Conservation (phyloP, 2,888 invertebrate species). For the Petrolisthes cinctipes region DNA sequence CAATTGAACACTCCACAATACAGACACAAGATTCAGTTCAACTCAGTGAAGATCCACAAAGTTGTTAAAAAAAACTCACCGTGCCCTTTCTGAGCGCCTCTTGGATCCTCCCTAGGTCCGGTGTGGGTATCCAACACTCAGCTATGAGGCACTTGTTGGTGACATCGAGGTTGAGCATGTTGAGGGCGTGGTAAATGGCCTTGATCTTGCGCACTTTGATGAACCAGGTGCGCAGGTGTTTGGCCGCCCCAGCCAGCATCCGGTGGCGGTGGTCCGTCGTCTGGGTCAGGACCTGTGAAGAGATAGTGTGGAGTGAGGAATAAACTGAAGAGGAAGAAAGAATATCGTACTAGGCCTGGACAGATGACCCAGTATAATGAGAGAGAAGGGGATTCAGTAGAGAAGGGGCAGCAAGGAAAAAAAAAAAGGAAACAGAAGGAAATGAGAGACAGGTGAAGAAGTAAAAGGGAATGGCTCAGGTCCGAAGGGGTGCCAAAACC, state of each 20-base stretch:
- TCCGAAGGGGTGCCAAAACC: too few species aligned
- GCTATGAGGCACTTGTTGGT: conserved; percentile 90
- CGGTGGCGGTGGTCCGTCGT: conserved; percentile 89
- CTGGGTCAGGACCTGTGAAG: conserved; percentile 81
- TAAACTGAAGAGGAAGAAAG: too few species aligned
- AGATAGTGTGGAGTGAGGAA: too few species aligned
- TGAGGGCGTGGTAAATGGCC: conserved; percentile 93
- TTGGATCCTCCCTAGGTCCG: conserved; percentile 80
- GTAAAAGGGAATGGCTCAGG: too few species aligned
- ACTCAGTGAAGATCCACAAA: neutral
- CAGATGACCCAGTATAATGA: too few species aligned
- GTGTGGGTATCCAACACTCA: conserved; percentile 87
- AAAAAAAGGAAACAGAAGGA: too few species aligned
- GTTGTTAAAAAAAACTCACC: conserved; percentile 50
- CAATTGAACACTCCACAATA: too few species aligned
- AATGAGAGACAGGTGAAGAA: too few species aligned
- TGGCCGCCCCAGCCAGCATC: conserved; percentile 86
- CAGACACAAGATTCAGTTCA: too few species aligned
- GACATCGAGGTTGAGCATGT: conserved; percentile 91
- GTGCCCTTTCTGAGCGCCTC: conserved; percentile 85
- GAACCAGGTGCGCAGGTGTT: conserved; percentile 89
- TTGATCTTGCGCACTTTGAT: conserved; percentile 90
- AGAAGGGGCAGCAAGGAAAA: too few species aligned
- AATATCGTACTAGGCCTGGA: too few species aligned
- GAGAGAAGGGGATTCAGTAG: too few species aligned